Evolutionary conservation across 2,113 vertebrate genomes (phyloP), one percentile per base, ranked within the genome.

Genomic region (Naja naja): DNA sequence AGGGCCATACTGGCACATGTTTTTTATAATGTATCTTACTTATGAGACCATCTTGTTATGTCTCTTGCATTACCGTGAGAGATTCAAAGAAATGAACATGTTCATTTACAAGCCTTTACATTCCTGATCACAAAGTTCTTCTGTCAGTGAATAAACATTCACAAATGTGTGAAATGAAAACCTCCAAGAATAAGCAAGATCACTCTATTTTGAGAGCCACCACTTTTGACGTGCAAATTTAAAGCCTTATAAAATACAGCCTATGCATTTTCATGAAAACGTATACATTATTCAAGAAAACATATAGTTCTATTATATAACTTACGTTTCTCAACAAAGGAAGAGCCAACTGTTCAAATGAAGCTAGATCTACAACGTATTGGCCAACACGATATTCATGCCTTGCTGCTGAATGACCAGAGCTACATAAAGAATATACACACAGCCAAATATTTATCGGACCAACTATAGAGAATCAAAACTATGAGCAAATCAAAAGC

Each of bases 331-430:
- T 98, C 96, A 99, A 97, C 95, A 98, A 96, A 0, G 99, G 99
- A 81, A 99, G 98, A 30, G 96, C 98, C 95, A 99, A 94, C 88
- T 97, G 98, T 97, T 99, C 99, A 95, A 99, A 99, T 1, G 99
- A 98, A 52, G 95, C 89, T 92, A 99, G 93, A 88, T 99, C 98
- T 22, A 99, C 99, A 93, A 98, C 97, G 14, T 99, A 99, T 88
- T 98, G 98, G 0, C 99, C 99, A 0, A 99, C 99, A 0, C 97
- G 97, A 96, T 97, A 97, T 53, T 98, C 98, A 39, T 88, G 92
- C 95, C 97, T 96, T 94, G 97, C 97, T 1, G 95, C 55, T 81
- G 97, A 95, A 7, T 94, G 93, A 49, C 95, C 96, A n/a, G 97
- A 94, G 94, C 98, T 98, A 94, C 60, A 95, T 91, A 92, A 87